Base-by-base conservation (phyloP, 2,797 vertebrate species). In the Pteropus rufus region DNA sequence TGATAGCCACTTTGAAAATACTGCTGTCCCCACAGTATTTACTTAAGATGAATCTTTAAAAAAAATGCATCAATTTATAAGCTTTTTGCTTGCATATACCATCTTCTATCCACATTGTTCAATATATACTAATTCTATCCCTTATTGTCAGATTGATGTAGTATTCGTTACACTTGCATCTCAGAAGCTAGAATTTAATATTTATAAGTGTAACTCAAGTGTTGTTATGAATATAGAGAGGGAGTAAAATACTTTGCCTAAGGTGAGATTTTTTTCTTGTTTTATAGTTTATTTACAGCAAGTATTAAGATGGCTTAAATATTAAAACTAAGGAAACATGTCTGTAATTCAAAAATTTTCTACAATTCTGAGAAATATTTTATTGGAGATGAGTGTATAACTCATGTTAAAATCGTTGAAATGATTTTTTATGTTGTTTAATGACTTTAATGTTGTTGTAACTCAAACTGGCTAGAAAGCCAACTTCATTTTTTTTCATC, bases 301-400 rank as follows among this genome's bases (percentile, higher is more conserved):
- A 93, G 16, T 52, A 54, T 79, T 64, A 90, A 93, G 73, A 70
- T 82, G 36, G 24, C 52, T 95, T 77, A 36, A 54, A 29, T 87
- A 70, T 23, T 49, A 79, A 86, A 91, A 89, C 65, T 69, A 62
- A 76, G 46, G 9, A 91, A 58, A 70, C n/a, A 44, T 39, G 24
- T 23, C 15, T 86, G 14, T 36, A 58, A 52, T 89, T 69, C 23
- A 58, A 10, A 52, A 64, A 91, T 90, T 70, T 82, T 52, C 58
- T 76, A 64, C 14, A 60, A 34, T 52, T 84, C 52, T 67, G 60
- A 92, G 93, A 95, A 95, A 88, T 29, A 72, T 95, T 82, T 77
- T 91, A 58, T 83, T 73, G 34, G 69, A 91, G 82, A 87, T 8
- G 2, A 89, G 39, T 4, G 7, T 60, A 24, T 41, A 60, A 23